phyloP scores from a whole-genome alignment of 2,113 vertebrate genomes.

The Theristicus caerulescens region DNA sequence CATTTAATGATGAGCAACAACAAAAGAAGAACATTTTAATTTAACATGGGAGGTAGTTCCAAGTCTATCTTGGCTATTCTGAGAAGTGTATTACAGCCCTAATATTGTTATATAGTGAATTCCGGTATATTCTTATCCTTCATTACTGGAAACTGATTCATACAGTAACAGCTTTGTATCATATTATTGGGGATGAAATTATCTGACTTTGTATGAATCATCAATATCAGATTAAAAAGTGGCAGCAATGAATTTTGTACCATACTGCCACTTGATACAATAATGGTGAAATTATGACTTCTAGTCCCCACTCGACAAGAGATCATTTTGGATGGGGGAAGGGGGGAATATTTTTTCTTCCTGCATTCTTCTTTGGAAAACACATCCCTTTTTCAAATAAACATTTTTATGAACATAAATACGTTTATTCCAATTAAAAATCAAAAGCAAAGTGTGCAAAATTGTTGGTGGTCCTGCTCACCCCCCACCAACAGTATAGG shows the following conservation, averaged over 20 bases:
- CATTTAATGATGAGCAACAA: slow-evolving; percentile 71
- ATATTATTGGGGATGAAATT: background rate
- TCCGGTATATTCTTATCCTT: slow-evolving; percentile 15
- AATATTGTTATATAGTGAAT: background rate
- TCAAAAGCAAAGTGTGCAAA: background rate
- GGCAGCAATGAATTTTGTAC: background rate
- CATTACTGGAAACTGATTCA: slow-evolving; percentile 35
- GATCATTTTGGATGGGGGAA: background rate
- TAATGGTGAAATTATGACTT: background rate
- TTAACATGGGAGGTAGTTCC: slow-evolving; percentile 44
- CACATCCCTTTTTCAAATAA: background rate
- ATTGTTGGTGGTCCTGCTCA: background rate
- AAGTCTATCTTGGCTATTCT: background rate
- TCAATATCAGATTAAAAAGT: slow-evolving; percentile 24
- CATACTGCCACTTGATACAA: background rate
- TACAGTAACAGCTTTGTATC: background rate
- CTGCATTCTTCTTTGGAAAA: background rate
- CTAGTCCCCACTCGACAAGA: background rate
- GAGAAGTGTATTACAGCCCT: background rate
- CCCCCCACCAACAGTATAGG: accelerated
- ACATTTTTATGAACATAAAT: background rate
- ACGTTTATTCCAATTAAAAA: background rate
- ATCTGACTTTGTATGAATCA: slow-evolving; percentile 15
- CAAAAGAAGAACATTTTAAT: slow-evolving; percentile 69
- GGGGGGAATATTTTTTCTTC: background rate